Conservation (phyloP, 2,888 invertebrate species). For the Noctua fimbriata region DNA sequence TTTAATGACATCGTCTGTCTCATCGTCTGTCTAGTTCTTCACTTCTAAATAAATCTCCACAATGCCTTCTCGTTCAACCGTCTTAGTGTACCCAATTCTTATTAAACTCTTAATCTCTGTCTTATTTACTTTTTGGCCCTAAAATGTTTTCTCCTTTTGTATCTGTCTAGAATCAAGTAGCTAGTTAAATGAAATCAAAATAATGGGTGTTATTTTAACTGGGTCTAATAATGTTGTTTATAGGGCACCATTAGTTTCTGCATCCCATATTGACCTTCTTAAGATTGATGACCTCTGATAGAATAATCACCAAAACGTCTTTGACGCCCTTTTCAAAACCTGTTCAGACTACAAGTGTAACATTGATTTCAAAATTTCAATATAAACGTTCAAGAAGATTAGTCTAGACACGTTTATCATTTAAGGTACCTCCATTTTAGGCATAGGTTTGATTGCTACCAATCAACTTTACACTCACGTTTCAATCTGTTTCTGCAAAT, state of each 20-base stretch:
- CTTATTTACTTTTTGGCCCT: too few relatives aligned
- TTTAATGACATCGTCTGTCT: neutral
- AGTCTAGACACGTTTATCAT: conserved; percentile 20
- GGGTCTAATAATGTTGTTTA: neutral
- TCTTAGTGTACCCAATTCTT: too few relatives aligned
- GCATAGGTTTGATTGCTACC: conserved; percentile 36
- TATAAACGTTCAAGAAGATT: conserved; percentile 28
- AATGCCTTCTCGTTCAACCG: too few relatives aligned
- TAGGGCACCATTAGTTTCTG: neutral
- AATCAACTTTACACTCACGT: conserved; percentile 52
- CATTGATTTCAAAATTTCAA: conserved; percentile 26
- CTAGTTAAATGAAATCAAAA: too few relatives aligned
- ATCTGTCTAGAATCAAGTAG: too few relatives aligned
- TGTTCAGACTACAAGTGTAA: conserved; percentile 18
- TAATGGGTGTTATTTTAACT: too few relatives aligned
- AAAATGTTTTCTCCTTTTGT: too few relatives aligned
- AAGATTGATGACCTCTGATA: neutral
- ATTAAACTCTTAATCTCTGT: too few relatives aligned
- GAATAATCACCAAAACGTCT: neutral
- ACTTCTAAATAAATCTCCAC: too few relatives aligned
- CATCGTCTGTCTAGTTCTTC: too few relatives aligned
- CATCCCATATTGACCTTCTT: neutral
- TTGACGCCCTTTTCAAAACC: neutral
- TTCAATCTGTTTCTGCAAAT: conserved; percentile 56
- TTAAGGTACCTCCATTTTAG: conserved; percentile 28